A percentile compares a stretch with the other conserved stretches of the same genome.
Conservation (phyloP, 2,113 vertebrate genomes). For the Limnothrissa miodon region DNA sequence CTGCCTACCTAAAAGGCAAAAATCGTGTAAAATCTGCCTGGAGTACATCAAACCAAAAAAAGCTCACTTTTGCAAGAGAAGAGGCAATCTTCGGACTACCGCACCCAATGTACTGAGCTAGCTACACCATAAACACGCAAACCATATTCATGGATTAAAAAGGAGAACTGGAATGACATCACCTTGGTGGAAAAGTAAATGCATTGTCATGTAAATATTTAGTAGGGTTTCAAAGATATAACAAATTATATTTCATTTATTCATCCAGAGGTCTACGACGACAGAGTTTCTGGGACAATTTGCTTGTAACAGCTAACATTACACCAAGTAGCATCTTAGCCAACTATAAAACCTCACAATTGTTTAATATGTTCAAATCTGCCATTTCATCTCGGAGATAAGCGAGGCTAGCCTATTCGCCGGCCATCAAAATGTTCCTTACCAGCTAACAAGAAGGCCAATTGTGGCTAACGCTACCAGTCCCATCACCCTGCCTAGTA, state of each 20-base stretch:
- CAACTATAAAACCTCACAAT: background rate
- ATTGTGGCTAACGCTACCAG: background rate
- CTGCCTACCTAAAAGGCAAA: background rate
- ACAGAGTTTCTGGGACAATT: background rate
- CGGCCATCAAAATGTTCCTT: conserved; percentile 9
- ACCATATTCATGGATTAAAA: background rate
- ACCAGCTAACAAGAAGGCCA: conserved; percentile 35
- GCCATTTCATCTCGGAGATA: background rate
- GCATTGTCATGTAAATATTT: background rate
- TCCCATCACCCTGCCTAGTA: background rate
- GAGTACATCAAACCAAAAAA: background rate
- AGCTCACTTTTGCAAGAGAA: conserved; percentile 24
- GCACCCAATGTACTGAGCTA: conserved; percentile 47
- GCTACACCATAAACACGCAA: conserved; percentile 13
- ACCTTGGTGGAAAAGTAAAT: background rate
- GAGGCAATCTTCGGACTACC: conserved; percentile 57
- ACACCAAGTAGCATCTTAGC: background rate
- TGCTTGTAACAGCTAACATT: background rate
- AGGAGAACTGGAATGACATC: background rate
- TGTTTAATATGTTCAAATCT: background rate
- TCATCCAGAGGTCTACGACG: background rate
- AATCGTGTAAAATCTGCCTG: background rate
- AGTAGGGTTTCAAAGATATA: background rate
- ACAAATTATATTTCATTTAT: background rate
- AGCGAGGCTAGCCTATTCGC: background rate